Percentiles rank a stretch among this genome's conserved stretches.
phyloP scores from a whole-genome alignment of 2,113 vertebrate species.

The Phodopus roborovskii region DNA sequence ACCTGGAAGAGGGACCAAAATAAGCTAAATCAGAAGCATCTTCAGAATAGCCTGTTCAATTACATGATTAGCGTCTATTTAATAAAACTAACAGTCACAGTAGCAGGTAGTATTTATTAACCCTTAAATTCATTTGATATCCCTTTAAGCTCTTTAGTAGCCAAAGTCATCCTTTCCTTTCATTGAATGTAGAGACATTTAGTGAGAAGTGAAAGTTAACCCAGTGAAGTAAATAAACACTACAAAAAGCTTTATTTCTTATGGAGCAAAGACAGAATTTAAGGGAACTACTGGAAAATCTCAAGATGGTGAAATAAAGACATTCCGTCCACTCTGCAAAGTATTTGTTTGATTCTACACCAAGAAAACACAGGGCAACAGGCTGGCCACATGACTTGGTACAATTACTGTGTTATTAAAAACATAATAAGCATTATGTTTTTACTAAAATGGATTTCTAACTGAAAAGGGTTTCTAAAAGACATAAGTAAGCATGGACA shows the following conservation, averaged over 20 bases:
- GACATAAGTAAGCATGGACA: background rate
- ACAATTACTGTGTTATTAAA: background rate
- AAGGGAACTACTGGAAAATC: background rate
- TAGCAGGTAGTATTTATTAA: background rate
- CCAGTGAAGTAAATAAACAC: background rate
- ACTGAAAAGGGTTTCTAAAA: background rate
- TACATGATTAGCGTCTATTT: background rate
- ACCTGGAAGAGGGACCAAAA: background rate
- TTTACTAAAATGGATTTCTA: background rate
- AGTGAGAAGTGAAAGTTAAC: background rate
- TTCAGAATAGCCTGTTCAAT: background rate
- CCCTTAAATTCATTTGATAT: background rate
- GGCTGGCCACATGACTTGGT: background rate
- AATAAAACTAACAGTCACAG: background rate
- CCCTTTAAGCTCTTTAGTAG: background rate
- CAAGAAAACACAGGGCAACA: background rate
- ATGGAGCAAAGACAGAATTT: too few relatives aligned
- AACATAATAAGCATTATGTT: background rate
- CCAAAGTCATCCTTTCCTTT: background rate
- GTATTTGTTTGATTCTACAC: background rate
- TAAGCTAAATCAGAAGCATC: background rate
- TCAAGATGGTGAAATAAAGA: background rate
- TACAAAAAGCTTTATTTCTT: background rate
- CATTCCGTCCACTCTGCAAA: background rate
- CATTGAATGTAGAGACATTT: background rate